Evolutionary conservation across 2,113 vertebrate genomes (phyloP), one percentile per base, ranked within the genome.

Genomic region (Oenanthe oenanthe): DNA sequence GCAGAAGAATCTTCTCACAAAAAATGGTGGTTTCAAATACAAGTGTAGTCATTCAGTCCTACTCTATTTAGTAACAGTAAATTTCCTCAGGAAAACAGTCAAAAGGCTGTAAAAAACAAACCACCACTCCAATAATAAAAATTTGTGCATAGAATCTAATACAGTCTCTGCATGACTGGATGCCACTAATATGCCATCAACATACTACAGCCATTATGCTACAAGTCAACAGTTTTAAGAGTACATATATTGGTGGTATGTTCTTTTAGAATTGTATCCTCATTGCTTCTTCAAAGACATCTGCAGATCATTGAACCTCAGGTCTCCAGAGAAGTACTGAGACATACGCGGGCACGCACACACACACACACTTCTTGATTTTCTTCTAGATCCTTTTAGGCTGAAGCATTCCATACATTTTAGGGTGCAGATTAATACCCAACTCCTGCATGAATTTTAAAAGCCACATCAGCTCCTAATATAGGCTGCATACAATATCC

Each of bases 401-500:
- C 72, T 36, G 78, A 96, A 96, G 93, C 89, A 95, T 96, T 94
- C 96, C 95, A 96, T 84, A 96, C 67, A 66, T 96, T 91, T 94
- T 88, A 95, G 74, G 73, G 89, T 95, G 93, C 85, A 89, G 96
- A 95, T 94, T 92, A 95, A 96, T 93, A 96, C 93, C 92, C 93
- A 98, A 96, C 85, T 98, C 96, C 96, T 94, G 93, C 70, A 78
- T 89, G 71, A 95, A 91, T 93, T 96, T 84, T 91, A 96, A 96
- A 97, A 97, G 97, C 97, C 97, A 93, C 91, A 95, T 95, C 93
- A 97, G 96, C 96, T 97, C 96, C 96, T 96, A 96, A 96, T 92
- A 95, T 76, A 97, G 97, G 97, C 97, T 96, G 96, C 96, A 96
- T 96, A 97, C 95, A 96, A 97, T 92, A 93, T 89, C 84, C 83